Conservation (phyloP, 2,113 vertebrate species). For the Cyphomyrus discorhynchus region DNA sequence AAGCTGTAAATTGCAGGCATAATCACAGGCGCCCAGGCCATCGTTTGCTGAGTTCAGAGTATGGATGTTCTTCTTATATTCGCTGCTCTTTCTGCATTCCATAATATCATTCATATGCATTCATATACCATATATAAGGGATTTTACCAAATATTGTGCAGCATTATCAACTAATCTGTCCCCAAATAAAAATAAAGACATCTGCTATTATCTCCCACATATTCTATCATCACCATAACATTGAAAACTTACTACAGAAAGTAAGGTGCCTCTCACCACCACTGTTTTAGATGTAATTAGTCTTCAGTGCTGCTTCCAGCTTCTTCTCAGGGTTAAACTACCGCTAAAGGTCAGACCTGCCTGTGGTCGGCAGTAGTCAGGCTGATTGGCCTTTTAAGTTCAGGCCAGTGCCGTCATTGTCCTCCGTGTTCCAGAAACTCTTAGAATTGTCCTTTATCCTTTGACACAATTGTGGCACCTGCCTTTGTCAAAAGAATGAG, state of each 20-base stretch:
- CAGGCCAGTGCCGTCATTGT: not conserved
- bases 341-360: conserved; percentile 15
- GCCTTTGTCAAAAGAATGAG: not conserved
- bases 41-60: not conserved
- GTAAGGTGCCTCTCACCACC: not conserved
- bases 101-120: not conserved
- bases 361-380: not conserved
- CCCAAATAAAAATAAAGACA: not conserved
- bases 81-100: not conserved
- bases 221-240: not conserved
- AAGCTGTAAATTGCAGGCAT: not conserved
- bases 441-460: not conserved
- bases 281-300: not conserved
- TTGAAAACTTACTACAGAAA: not conserved
- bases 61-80: not conserved
- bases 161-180: not conserved
- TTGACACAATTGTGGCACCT: not conserved
- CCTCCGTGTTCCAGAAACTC: not conserved
- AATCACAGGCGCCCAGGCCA: not conserved
- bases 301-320: conserved; percentile 25
- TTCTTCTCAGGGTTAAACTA: not conserved
- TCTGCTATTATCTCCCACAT: not conserved
- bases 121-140: not conserved
- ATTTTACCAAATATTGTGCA: not conserved
- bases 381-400: not conserved